Percentiles rank a stretch among this genome's conserved stretches.
Evolutionary conservation across 2,797 vertebrate genomes (phyloP).

Genomic region (Rhabdophis nuchalis): DNA sequence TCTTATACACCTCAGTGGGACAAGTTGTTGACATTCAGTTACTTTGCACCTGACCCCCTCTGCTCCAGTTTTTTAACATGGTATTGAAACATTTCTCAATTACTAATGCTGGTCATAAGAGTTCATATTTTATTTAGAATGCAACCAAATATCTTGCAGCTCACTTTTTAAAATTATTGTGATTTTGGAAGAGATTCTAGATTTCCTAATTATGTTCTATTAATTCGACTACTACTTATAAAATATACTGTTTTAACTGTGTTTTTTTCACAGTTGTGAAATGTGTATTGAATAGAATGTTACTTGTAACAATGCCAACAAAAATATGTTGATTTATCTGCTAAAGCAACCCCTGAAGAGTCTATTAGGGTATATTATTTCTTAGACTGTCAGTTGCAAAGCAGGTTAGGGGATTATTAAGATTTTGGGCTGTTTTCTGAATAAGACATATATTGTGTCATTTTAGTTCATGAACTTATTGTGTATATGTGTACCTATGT

Average conservation of each 20-base stretch:
- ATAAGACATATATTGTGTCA: conserved; percentile 25
- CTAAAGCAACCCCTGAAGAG: conserved; percentile 43
- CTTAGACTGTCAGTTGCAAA: conserved; percentile 41
- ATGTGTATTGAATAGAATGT: conserved; percentile 18
- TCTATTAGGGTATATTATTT: conserved; percentile 59
- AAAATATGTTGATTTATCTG: conserved; percentile 54
- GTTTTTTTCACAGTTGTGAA: conserved; percentile 30
- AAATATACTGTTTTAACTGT: conserved; percentile 22
- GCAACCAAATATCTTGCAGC: background rate
- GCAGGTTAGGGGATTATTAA: conserved; percentile 45
- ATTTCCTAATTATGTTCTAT: conserved; percentile 2
- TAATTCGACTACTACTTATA: conserved; percentile 31
- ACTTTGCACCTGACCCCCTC: conserved; percentile 17
- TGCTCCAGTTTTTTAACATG: conserved; percentile 20
- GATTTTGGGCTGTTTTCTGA: conserved; percentile 44
- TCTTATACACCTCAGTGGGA: conserved; percentile 28
- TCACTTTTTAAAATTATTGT: conserved; percentile 40
- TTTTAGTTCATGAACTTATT: conserved; percentile 25
- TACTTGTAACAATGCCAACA: conserved; percentile 37
- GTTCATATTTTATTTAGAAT: conserved; percentile 22
- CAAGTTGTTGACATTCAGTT: conserved; percentile 28
- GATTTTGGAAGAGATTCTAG: conserved; percentile 27
- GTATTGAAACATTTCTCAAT: conserved; percentile 19
- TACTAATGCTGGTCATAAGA: conserved; percentile 15
- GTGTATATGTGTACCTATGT: background rate